Percentiles rank a stretch among this genome's conserved stretches.
These are phyloP conservation scores for Ypsolopha sequella DNA, from an alignment of 2,888 invertebrate species.

Conservation along the genomic window DNA sequence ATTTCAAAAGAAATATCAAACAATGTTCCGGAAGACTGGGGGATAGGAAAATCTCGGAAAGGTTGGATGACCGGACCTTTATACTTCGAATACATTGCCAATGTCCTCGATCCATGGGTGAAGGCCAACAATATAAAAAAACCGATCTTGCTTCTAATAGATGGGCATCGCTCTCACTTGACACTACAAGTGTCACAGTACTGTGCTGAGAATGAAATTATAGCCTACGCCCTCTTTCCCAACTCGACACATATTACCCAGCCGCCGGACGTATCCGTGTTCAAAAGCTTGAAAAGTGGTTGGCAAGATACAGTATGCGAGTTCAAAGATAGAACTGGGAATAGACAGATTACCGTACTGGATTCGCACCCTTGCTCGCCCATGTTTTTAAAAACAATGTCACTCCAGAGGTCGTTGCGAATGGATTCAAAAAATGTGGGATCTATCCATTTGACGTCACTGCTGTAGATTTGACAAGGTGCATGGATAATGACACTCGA, in stretches of 20 bases:
- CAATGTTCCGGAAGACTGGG: conserved; percentile 23
- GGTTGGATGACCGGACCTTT: conserved; percentile 35
- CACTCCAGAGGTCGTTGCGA: background rate
- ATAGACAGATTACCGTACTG: conserved; percentile 7
- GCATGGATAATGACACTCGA: background rate
- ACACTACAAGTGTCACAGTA: conserved; percentile 27
- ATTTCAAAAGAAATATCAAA: conserved; percentile 9
- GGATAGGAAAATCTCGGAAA: conserved; percentile 26
- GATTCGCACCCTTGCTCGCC: conserved; percentile 7
- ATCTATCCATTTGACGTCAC: background rate
- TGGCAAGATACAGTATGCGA: conserved; percentile 24
- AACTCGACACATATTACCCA: conserved; percentile 35
- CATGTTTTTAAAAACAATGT: background rate
- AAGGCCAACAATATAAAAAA: conserved; percentile 19
- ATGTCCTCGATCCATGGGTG: conserved; percentile 30
- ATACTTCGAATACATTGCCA: conserved; percentile 34
- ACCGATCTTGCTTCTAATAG: conserved; percentile 32
- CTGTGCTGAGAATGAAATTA: conserved; percentile 25
- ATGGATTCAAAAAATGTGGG: background rate
- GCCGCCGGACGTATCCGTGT: conserved; percentile 31
- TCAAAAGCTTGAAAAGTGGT: conserved; percentile 23
- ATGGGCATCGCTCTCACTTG: conserved; percentile 34
- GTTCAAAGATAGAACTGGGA: conserved; percentile 8
- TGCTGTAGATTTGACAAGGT: background rate
- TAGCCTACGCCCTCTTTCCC: conserved; percentile 25